These are phyloP conservation scores for Cervus canadensis DNA, from an alignment of 2,113 vertebrate genomes.

Conservation along the genomic window DNA sequence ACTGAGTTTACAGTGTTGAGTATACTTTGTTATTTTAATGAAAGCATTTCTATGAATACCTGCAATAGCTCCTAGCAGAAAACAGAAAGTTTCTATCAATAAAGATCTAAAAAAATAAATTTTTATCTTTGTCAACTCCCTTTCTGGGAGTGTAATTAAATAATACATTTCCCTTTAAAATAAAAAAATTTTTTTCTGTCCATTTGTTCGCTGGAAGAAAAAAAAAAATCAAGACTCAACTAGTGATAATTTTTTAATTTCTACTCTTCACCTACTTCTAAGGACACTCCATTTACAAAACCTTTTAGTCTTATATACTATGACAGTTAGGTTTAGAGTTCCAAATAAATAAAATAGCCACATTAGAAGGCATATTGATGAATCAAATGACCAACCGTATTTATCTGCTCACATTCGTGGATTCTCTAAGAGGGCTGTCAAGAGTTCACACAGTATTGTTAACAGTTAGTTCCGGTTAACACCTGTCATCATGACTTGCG, in stretches of 20 bases:
- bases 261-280: conserved; percentile 52
- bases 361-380: conserved; percentile 41
- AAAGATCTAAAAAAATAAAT: conserved; percentile 60
- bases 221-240: conserved; percentile 35
- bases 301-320: conserved; percentile 10
- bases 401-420: conserved; percentile 51
- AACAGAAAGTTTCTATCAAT: conserved; percentile 40
- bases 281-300: conserved; percentile 47
- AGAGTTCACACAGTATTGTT: conserved; percentile 48
- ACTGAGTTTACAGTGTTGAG: conserved; percentile 27
- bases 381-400: conserved; percentile 41
- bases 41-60: conserved; percentile 37
- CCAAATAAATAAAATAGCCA: conserved; percentile 58
- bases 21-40: conserved; percentile 37
- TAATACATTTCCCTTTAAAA: conserved; percentile 41
- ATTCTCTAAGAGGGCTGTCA: conserved; percentile 28
- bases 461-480: conserved; percentile 25
- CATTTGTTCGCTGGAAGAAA: conserved; percentile 9
- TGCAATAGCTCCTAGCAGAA: conserved; percentile 24
- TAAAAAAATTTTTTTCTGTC: conserved; percentile 16
- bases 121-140: conserved; percentile 7
- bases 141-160: conserved; percentile 58
- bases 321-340: conserved; percentile 32
- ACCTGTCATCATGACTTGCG: conserved; percentile 28
- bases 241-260: conserved; percentile 50